phyloP scores from a whole-genome alignment of 2,797 vertebrate species.

The Mormyrus hasselquistii region DNA sequence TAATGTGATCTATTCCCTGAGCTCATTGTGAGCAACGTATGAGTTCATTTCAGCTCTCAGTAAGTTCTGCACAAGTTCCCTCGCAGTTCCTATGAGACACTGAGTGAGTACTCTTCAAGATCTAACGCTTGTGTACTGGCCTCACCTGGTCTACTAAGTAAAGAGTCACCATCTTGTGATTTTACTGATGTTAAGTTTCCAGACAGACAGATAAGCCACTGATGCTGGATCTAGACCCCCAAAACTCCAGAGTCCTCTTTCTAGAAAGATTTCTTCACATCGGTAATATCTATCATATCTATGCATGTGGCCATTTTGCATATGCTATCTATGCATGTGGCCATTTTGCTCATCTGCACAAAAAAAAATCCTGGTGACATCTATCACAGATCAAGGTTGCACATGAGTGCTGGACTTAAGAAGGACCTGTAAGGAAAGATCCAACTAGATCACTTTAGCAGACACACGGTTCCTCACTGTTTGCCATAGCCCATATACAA shows the following conservation, averaged over 20 bases:
- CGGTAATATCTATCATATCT: not conserved
- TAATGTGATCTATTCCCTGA: not conserved
- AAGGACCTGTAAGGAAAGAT: not conserved
- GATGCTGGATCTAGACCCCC: not conserved
- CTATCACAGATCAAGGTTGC: not conserved
- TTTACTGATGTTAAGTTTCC: not conserved
- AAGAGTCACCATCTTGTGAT: not conserved
- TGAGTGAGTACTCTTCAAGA: not conserved
- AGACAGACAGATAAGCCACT: not conserved
- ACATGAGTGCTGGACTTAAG: not conserved
- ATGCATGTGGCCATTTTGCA: not conserved
- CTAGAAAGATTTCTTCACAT: not conserved
- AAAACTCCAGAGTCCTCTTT: not conserved
- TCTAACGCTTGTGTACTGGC: not conserved
- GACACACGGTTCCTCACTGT: not conserved
- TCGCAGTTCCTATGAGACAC: not conserved
- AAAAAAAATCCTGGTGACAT: not conserved
- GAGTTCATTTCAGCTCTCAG: not conserved
- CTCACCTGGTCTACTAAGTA: not conserved
- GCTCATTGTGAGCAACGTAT: not conserved
- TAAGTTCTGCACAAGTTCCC: not conserved
- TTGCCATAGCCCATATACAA: not conserved
- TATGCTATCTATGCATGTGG: not conserved
- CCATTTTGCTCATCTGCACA: not conserved
- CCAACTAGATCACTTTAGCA: not conserved